These are phyloP conservation scores for Fistularia commersonii DNA, from an alignment of 2,797 vertebrate genomes.

Conservation along the genomic window DNA sequence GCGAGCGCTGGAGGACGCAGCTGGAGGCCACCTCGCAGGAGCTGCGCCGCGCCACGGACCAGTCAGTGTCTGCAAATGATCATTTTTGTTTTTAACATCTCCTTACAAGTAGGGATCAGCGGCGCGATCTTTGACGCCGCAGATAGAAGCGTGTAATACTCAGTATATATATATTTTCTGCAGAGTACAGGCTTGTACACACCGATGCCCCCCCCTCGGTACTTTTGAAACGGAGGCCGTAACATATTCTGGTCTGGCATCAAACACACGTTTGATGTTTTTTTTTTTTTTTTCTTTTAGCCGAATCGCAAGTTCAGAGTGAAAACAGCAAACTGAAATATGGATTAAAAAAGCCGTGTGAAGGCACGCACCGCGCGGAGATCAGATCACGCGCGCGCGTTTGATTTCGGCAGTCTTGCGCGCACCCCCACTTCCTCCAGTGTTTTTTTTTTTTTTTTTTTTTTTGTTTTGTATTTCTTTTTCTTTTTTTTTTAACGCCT, in stretches of 20 bases:
- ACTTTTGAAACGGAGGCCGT: not conserved
- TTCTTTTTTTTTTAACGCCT: constrained; percentile 1
- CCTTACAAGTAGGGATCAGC: too few species aligned
- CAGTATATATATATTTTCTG: too few species aligned
- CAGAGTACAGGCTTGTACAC: too few species aligned
- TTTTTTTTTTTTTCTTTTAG: not conserved
- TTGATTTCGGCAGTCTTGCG: not conserved
- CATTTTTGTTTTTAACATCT: not conserved
- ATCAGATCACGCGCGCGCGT: too few species aligned
- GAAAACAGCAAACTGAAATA: not conserved
- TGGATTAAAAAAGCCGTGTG: too few species aligned
- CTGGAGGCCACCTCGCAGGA: constrained; percentile 79
- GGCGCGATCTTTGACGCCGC: too few species aligned
- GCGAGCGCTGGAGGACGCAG: constrained; percentile 80
- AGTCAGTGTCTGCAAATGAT: constrained; percentile 70
- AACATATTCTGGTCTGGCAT: constrained; percentile 10
- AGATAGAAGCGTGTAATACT: too few species aligned
- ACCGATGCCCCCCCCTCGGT: too few species aligned
- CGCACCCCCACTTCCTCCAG: too few species aligned
- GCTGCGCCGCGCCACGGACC: constrained; percentile 74
- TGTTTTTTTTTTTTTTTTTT: too few species aligned
- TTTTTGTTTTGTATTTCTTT: too few species aligned
- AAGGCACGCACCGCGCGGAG: too few species aligned
- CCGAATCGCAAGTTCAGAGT: constrained; percentile 3
- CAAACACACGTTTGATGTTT: constrained; percentile 12